Conservation (phyloP, 53 echinoderm and acorn worm genomes). For the Crossaster papposus region DNA sequence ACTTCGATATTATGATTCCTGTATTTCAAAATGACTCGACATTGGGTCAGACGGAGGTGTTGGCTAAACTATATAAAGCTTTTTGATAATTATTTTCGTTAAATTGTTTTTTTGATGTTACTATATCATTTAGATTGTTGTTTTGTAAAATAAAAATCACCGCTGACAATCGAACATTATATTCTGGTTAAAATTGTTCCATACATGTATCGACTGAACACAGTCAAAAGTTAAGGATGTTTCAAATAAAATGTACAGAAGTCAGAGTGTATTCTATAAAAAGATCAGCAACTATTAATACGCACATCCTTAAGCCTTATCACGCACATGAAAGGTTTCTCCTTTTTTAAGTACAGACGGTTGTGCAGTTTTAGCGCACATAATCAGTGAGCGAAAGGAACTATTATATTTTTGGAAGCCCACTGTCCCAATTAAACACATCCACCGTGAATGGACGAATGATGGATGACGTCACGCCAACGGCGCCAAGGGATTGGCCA, state of each 20-base stretch:
- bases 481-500: conserved; percentile 59
- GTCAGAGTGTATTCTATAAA: background rate
- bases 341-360: background rate
- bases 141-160: too few species aligned
- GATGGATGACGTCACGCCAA: conserved; percentile 54
- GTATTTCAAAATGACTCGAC: too few species aligned
- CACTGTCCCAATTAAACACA: conserved; percentile 43
- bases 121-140: too few species aligned
- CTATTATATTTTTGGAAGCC: conserved; percentile 19
- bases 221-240: background rate
- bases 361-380: background rate
- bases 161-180: too few species aligned
- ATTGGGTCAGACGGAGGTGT: too few species aligned
- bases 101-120: background rate
- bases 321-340: conserved; percentile 1
- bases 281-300: conserved; percentile 16
- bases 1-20: too few species aligned
- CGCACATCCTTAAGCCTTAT: conserved; percentile 13
- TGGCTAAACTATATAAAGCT: background rate
- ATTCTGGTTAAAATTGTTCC: too few species aligned
- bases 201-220: background rate
- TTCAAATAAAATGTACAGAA: background rate
- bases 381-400: background rate
- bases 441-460: conserved; percentile 61
- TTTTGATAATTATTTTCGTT: background rate